Evolutionary conservation across 1,140 invertebrate species (phyloP), one percentile per base, ranked within the genome.

Genomic region (Reticulitermes speratus): DNA sequence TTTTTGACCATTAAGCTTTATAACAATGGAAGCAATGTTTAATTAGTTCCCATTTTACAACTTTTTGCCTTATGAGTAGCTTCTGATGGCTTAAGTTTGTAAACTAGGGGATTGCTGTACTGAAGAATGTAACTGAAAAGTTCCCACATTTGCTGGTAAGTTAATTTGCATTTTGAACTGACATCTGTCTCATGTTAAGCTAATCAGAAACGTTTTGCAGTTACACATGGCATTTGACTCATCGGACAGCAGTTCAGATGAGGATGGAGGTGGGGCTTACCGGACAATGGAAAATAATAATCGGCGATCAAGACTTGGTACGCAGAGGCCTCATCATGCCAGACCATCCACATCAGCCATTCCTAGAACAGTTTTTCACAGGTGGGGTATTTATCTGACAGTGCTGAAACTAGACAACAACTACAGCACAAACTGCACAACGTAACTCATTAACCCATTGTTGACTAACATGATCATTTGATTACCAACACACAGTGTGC

Each of bases 311-410:
- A 88, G 84, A 82, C 59, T 69, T 7, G 81, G 86, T 16, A 86
- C 48, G 38, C 84, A 88, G 45, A 82, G 83, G 16, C 25, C 86
- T 32, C 82, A 84, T 75, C 82, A 86, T 82, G 25, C 83, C 82
- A 90, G 91, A 86, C 87, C 91, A 2, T 89, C 90, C 30, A 89
- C 91, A 30, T 91, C 91, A 44, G 87, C 91, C 83, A 92, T 93
- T 86, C 93, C 93, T 14, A 90, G 94, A 87, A 94, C 94, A 85
- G 93, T 95, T 87, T 95, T 95, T 89, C 94, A 95, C 88, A 93
- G 86, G 94, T 94, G 19, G 19, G 19, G 19, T 55, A 55, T 55
- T 55, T 55, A 55, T 55, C 19, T 12, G 48, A 55, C 90, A 89
- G 90, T 88, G 14, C 44, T 23, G 21, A 3, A 23, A 69, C 2